Conservation (phyloP, 2,888 invertebrate genomes). For the Thymelicus sylvestris region DNA sequence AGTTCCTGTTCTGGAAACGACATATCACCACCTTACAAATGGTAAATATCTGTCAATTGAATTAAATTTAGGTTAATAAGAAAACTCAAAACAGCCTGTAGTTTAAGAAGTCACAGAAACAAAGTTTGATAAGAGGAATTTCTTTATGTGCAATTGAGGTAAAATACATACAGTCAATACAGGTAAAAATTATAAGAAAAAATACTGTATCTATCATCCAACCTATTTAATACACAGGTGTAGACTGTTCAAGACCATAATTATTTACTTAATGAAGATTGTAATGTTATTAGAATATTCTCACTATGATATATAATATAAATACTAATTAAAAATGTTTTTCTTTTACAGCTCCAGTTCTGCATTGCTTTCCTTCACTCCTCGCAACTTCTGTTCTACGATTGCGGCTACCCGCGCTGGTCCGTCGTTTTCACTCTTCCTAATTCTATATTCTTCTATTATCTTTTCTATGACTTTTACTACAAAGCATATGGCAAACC, state of each 20-base stretch:
- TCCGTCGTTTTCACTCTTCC: conserved; percentile 93
- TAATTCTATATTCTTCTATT: conserved; percentile 96
- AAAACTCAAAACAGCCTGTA: no score
- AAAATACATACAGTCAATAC: no score
- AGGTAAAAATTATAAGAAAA: no score
- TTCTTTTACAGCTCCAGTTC: conserved; percentile 92
- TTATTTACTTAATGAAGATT: no score
- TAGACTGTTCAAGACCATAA: no score
- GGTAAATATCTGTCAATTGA: conserved; percentile 79
- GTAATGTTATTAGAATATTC: no score
- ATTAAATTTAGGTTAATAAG: background rate
- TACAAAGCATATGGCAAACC: conserved; percentile 88
- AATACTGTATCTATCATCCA: no score
- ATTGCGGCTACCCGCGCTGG: conserved; percentile 95
- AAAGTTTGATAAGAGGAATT: no score
- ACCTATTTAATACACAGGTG: no score
- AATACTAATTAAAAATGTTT: conserved; percentile 48
- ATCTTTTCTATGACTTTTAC: conserved; percentile 96
- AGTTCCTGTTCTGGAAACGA: conserved; percentile 97
- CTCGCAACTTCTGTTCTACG: conserved; percentile 92
- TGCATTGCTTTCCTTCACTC: conserved; percentile 94
- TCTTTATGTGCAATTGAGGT: no score
- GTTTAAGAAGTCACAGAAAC: no score
- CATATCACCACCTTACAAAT: conserved; percentile 96
- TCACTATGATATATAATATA: conserved; percentile 56